Percentiles rank a stretch among this genome's conserved stretches.
Conservation (phyloP, 2,888 invertebrate genomes). For the Drosophila kanekoi region DNA sequence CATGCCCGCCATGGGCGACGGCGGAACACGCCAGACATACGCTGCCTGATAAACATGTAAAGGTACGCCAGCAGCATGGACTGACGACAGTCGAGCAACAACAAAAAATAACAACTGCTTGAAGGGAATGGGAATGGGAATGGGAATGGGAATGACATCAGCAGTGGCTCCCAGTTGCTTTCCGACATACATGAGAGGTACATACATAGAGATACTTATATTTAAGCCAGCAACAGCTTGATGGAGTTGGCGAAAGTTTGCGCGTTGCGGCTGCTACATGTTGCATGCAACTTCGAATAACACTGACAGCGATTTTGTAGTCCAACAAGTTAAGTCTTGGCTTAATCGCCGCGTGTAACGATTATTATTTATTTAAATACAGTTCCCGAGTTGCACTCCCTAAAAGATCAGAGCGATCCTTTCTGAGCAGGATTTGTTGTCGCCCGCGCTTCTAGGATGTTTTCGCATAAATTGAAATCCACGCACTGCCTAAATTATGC, state of each 20-base stretch:
- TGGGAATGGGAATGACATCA: constrained; percentile 50
- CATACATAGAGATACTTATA: background rate
- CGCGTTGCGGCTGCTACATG: constrained; percentile 47
- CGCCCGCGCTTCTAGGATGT: background rate
- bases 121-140: constrained; percentile 14
- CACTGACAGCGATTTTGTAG: background rate
- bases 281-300: constrained; percentile 49
- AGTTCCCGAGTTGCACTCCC: no score
- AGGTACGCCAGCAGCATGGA: constrained; percentile 24
- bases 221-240: constrained; percentile 17
- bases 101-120: constrained; percentile 12
- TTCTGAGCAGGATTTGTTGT: background rate
- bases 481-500: constrained; percentile 45
- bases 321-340: no score
- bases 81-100: constrained; percentile 22
- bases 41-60: constrained; percentile 33
- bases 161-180: constrained; percentile 18
- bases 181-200: constrained; percentile 4
- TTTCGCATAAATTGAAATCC: constrained; percentile 42
- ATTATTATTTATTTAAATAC: background rate
- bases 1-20: constrained; percentile 30
- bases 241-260: constrained; percentile 11
- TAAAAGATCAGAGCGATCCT: background rate
- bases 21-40: constrained; percentile 15
- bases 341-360: no score